These are phyloP conservation scores for Drosophila kanapiae DNA, from an alignment of 1,140 invertebrate genomes.

Conservation along the genomic window DNA sequence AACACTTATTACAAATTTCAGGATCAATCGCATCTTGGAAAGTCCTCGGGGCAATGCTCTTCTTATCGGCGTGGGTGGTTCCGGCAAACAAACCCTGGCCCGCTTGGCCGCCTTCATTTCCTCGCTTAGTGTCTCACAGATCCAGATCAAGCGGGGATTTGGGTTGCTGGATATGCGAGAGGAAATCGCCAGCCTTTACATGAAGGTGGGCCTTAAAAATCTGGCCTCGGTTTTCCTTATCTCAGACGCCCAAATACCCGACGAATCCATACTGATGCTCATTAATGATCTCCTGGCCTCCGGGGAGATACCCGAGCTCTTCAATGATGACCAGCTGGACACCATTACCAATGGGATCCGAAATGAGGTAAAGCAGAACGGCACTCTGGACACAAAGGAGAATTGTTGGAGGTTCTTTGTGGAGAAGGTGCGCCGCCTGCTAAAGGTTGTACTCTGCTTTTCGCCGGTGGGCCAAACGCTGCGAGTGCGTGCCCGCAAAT, in stretches of 20 bases:
- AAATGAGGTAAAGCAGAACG: slow-evolving; percentile 91
- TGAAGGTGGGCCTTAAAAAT: slow-evolving; percentile 95
- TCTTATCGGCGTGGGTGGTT: slow-evolving; percentile 97
- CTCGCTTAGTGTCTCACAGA: slow-evolving; percentile 95
- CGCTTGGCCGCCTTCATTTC: slow-evolving; percentile 95
- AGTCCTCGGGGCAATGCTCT: slow-evolving; percentile 96
- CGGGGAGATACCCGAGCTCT: slow-evolving; percentile 96
- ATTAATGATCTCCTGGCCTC: slow-evolving; percentile 98
- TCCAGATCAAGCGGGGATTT: slow-evolving; percentile 96
- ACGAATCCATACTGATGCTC: slow-evolving; percentile 96
- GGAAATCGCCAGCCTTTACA: slow-evolving; percentile 93
- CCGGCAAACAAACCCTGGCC: slow-evolving; percentile 96
- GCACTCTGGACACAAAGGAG: slow-evolving; percentile 94
- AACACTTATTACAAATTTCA: slow-evolving; percentile 37
- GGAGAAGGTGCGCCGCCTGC: slow-evolving; percentile 91
- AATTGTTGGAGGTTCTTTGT: slow-evolving; percentile 99
- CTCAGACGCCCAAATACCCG: slow-evolving; percentile 96
- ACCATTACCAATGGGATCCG: slow-evolving; percentile 93
- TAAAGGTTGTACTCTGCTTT: slow-evolving; percentile 94
- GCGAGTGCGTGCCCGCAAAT: slow-evolving; percentile 94
- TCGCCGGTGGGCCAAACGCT: slow-evolving; percentile 96
- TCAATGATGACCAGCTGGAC: slow-evolving; percentile 96
- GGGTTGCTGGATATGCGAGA: slow-evolving; percentile 92
- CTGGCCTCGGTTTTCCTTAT: slow-evolving; percentile 96
- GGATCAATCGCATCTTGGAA: slow-evolving; percentile 97